Evolutionary conservation across 2,888 invertebrate species (phyloP), one percentile per base, ranked within the genome.

Genomic region (Latrodectus hesperus): DNA sequence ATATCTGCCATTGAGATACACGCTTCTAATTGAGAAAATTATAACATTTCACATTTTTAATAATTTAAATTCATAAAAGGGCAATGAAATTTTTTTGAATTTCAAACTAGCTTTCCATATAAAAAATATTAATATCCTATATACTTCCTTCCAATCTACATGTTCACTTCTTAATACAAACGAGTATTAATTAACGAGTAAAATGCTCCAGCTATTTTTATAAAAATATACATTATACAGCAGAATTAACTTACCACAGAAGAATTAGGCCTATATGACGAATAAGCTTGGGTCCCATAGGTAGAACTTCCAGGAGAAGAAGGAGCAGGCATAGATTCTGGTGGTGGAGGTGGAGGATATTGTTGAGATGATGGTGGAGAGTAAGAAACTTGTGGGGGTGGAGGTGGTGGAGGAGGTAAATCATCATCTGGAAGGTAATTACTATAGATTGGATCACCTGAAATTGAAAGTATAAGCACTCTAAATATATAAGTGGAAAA

Each of bases 221-320:
- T 6, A 38, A 38, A 38, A 38, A 6, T 38, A 6, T 38, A 38
- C 38, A 38, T 38, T 4, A 9, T 0, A 60, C 0, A 11, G 0
- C 60, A 14, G 9, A 60, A 60, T 11, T 65, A 65, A 55, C 89
- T 88, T 84, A 89, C 89, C 49, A 88, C 88, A 60, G 89, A 88
- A 26, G 88, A 89, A 67, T 89, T 88, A 38, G 89, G 89, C 72
- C 89, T 77, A 53, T 83, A 88, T 11, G 89, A 84, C 4, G 88
- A 76, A 67, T 89, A 89, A 49, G 88, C 84, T 51, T 89, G 89
- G 1, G 89, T 89, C 16, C 77, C 83, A 68, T 82, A 85, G 11
- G 82, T 82, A 16, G 89, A 86, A 64, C 79, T 79, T 10, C 67
- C 80, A 49, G 83, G 82, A 6, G 88, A 81, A 9, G 81, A 68